Percentiles rank a stretch among this genome's conserved stretches.
Evolutionary conservation across 23 tunicate species (phyloP).

Genomic region (Trididemnum clinides): DNA sequence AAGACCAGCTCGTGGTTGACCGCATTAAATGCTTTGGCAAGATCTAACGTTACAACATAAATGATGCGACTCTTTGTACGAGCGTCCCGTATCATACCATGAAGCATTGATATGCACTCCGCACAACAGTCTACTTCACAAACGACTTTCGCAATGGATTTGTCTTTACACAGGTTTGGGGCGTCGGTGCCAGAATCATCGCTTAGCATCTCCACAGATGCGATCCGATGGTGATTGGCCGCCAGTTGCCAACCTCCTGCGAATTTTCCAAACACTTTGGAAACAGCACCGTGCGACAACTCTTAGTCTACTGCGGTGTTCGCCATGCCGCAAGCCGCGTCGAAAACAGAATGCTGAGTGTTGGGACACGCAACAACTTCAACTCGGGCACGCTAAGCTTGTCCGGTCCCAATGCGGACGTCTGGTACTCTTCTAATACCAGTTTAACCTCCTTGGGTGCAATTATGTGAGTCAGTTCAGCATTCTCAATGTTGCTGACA

Average conservation of each 20-base stretch:
- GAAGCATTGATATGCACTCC: background rate
- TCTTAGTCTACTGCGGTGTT: background rate
- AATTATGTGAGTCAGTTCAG: background rate
- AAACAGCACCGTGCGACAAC: background rate
- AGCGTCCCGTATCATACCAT: background rate
- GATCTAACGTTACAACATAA: background rate
- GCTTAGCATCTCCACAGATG: background rate
- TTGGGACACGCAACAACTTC: background rate
- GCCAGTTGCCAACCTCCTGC: slow-evolving; percentile 2
- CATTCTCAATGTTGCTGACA: too few relatives aligned
- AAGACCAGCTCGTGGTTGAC: background rate
- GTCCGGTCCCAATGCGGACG: background rate
- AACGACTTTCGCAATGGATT: slow-evolving; percentile 11
- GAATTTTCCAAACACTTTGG: background rate
- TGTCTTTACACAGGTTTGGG: background rate
- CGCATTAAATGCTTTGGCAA: background rate
- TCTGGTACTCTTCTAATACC: background rate
- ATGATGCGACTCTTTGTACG: background rate
- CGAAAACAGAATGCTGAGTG: background rate
- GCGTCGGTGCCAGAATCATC: background rate
- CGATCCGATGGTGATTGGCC: slow-evolving; percentile 12
- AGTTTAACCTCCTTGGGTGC: background rate
- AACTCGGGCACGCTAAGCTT: background rate
- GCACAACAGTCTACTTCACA: background rate
- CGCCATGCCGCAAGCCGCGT: background rate